A percentile compares a stretch with the other conserved stretches of the same genome.
These are phyloP conservation scores for Vidua macroura DNA, from an alignment of 2,113 vertebrate genomes.

Conservation along the genomic window DNA sequence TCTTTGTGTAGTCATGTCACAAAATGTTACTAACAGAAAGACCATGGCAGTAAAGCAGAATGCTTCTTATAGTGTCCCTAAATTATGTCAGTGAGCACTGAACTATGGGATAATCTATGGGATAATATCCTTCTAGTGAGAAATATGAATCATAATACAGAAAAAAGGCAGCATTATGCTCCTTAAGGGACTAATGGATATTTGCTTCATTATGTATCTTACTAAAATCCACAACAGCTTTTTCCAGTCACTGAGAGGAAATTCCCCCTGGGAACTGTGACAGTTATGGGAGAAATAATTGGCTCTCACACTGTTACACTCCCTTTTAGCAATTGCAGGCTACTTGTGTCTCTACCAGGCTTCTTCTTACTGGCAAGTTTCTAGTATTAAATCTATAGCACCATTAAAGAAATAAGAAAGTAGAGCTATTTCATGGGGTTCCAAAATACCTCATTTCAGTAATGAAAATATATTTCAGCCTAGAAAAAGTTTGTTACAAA, in stretches of 20 bases:
- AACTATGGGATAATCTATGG: background rate
- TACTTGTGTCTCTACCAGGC: background rate
- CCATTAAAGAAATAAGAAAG: background rate
- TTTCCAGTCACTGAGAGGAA: constrained; percentile 1
- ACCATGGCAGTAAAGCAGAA: background rate
- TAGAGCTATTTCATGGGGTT: background rate
- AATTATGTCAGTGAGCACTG: background rate
- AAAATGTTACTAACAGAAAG: background rate
- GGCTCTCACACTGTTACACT: background rate
- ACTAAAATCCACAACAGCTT: background rate
- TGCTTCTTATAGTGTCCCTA: background rate
- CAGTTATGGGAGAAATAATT: background rate
- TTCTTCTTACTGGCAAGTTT: background rate
- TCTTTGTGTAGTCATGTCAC: background rate
- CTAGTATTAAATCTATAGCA: background rate
- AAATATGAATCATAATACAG: constrained; percentile 1
- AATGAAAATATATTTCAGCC: background rate
- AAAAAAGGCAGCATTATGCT: background rate
- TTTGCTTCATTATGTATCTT: background rate
- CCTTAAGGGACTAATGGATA: background rate
- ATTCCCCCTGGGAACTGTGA: background rate
- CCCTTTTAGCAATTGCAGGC: background rate
- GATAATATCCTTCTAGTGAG: constrained; percentile 15
- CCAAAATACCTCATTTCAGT: background rate
- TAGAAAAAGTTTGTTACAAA: background rate